These are phyloP conservation scores for Chironomus riparius DNA, from an alignment of 2,888 invertebrate genomes.

Conservation along the genomic window DNA sequence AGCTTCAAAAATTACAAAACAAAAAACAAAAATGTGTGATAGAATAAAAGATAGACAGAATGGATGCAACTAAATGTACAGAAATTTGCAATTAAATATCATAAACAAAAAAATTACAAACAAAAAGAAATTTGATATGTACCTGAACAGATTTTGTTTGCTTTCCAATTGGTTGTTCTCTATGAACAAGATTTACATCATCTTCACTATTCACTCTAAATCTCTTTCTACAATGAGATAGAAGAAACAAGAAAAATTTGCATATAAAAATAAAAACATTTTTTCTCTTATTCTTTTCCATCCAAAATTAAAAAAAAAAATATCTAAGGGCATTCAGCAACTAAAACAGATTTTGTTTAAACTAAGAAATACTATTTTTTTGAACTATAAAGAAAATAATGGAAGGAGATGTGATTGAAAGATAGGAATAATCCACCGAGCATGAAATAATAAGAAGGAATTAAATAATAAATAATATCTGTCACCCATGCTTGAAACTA, in stretches of 20 bases:
- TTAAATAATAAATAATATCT: too few species aligned
- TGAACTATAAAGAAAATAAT: too few species aligned
- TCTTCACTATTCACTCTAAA: constrained; percentile 65
- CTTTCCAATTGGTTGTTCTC: constrained; percentile 58
- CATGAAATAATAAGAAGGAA: too few species aligned
- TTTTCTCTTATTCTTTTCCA: too few species aligned
- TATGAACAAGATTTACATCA: constrained; percentile 64
- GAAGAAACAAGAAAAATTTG: constrained; percentile 32
- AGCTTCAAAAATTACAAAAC: too few species aligned
- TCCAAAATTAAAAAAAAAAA: not conserved
- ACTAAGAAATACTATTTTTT: too few species aligned
- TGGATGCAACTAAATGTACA: not conserved
- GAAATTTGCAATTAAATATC: not conserved
- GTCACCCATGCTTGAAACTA: too few species aligned
- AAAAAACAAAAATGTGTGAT: too few species aligned
- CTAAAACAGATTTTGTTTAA: too few species aligned
- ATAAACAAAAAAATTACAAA: constrained; percentile 28
- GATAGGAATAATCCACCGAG: too few species aligned
- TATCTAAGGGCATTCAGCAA: not conserved
- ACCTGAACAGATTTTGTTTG: constrained; percentile 70
- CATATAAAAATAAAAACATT: not conserved
- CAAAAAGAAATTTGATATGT: constrained; percentile 34
- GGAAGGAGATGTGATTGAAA: too few species aligned
- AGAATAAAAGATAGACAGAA: not conserved
- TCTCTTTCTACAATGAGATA: constrained; percentile 55